Conservation (phyloP, 1,140 invertebrate species). For the Drosophila lacteicornis region DNA sequence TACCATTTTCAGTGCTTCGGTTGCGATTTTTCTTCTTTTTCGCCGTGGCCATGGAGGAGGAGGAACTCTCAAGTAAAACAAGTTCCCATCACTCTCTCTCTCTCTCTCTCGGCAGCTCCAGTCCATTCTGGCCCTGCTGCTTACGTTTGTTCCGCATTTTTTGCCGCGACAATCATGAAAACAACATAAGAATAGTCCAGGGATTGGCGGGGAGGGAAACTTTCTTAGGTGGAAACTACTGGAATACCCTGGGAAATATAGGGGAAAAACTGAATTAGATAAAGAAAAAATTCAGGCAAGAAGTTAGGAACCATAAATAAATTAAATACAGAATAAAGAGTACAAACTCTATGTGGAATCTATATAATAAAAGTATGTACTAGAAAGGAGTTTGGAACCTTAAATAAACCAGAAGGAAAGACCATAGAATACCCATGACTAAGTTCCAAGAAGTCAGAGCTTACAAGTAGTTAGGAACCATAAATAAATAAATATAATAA, state of each 20-base stretch:
- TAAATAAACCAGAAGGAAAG: too few relatives aligned
- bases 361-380: too few relatives aligned
- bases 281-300: not conserved
- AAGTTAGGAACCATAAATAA: too few relatives aligned
- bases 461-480: too few relatives aligned
- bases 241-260: not conserved
- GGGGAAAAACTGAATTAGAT: not conserved
- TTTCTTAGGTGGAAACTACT: not conserved
- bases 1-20: constrained; percentile 23
- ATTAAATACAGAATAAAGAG: too few relatives aligned
- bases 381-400: too few relatives aligned
- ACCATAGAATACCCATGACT: too few relatives aligned
- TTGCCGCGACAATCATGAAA: constrained; percentile 36
- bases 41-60: constrained; percentile 15
- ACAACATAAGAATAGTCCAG: constrained; percentile 6
- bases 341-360: too few relatives aligned
- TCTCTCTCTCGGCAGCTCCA: not conserved
- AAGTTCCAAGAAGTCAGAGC: too few relatives aligned
- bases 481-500: too few relatives aligned
- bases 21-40: constrained; percentile 20
- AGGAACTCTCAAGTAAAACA: constrained; percentile 42
- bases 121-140: constrained; percentile 6
- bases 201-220: not conserved
- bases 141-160: constrained; percentile 28
- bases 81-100: constrained; percentile 21